Conservation (phyloP, 2,113 vertebrate species). For the Indri indri region DNA sequence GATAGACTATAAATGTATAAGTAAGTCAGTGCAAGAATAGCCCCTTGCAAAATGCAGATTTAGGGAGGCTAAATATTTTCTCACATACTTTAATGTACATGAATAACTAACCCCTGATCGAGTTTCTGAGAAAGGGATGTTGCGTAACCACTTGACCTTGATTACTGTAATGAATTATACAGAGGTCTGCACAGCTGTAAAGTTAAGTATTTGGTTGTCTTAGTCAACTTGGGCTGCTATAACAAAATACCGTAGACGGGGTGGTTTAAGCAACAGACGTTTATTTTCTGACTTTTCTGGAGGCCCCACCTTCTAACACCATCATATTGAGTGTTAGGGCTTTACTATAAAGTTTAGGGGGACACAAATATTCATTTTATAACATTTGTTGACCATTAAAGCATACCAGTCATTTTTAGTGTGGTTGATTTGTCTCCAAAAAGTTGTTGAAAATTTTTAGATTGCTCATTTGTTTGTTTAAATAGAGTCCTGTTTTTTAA, state of each 20-base stretch:
- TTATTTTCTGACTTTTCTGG: neutral
- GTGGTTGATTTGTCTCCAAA: slow-evolving; percentile 32
- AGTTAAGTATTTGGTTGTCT: slow-evolving; percentile 27
- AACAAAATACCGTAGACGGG: neutral
- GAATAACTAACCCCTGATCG: neutral
- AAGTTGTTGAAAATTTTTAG: slow-evolving; percentile 25
- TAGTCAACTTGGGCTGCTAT: neutral
- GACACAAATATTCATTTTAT: neutral
- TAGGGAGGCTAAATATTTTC: slow-evolving; percentile 62
- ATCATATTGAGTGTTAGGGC: neutral
- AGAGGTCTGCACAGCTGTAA: neutral
- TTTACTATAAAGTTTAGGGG: neutral
- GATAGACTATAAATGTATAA: slow-evolving; percentile 71
- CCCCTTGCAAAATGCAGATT: slow-evolving; percentile 64
- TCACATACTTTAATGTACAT: slow-evolving; percentile 26
- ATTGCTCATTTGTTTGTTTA: slow-evolving; percentile 42
- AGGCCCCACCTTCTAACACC: neutral
- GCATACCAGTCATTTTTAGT: slow-evolving; percentile 43
- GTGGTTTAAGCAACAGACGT: neutral
- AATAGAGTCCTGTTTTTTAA: neutral
- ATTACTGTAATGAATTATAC: neutral
- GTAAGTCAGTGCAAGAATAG: slow-evolving; percentile 64
- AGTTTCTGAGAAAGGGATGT: neutral
- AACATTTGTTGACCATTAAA: neutral
- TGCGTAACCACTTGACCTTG: neutral